Base-by-base conservation (phyloP, 2,888 invertebrate genomes). In the Eutolmus rufibarbis region DNA sequence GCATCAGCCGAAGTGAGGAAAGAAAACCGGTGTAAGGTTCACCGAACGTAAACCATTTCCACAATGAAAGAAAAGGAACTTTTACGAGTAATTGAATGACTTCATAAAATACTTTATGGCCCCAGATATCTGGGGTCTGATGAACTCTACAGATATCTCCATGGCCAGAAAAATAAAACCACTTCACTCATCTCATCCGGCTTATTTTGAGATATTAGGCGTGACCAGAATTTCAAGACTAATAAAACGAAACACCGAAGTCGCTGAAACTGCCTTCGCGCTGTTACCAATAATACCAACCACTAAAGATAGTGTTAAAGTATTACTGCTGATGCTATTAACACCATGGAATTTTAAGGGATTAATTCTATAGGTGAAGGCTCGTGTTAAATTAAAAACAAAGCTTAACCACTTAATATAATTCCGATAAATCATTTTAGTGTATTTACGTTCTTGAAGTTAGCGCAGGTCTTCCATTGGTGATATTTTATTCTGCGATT, bases 11-110 rank as follows among this genome's bases (percentile, higher is more conserved):
- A 57, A 19, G 57, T 19, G 23, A 19, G 57, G 57, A 23, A 19
- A 23, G n/a, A n/a, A 40, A 51, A 3, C 19, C 23, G 57, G 19
- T 57, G 23, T 57, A 23, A 57, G n/a, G 57, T 23, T 57, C 57
- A 57, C 9, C 19, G 57, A 57, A 23, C 23, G 57, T 23, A 57
- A 23, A 57, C 23, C 31, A 43, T 37, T 77, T 77, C 23, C 77
- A 19, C 37, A 77, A 77, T 40, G 37, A 77, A 77, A 81, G 37
- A 66, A 84, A 84, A 84, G 28, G 40, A 66, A 84, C 34, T 84
- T 84, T 84, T 84, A 84, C 84, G 84, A 74, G 84, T 66, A 84
- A 84, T 84, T 74, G 84, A 84, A 84, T 84, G 84, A 84, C 66
- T 84, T 66, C 84, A 84, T 84, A 84, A 84, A 84, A 84, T 66